Percentiles rank a stretch among this genome's conserved stretches.
These are phyloP conservation scores for Drosophila testacea DNA, from an alignment of 2,888 invertebrate genomes.

Conservation along the genomic window DNA sequence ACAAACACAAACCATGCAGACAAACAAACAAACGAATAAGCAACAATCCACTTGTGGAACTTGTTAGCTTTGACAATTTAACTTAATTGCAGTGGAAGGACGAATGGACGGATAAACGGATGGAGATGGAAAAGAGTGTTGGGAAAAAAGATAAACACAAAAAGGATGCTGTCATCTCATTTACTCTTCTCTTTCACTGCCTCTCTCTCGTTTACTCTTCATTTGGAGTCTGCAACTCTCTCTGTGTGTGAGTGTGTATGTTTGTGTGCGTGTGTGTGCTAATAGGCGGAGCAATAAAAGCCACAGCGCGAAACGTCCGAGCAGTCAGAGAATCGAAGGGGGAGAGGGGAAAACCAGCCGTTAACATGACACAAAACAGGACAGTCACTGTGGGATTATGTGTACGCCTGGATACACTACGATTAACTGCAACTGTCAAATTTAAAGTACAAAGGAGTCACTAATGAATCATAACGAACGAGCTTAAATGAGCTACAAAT, in stretches of 20 bases:
- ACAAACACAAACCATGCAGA: conserved; percentile 34
- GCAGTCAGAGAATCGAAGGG: conserved; percentile 1
- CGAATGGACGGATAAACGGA: conserved; percentile 7
- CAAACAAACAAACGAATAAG: conserved; percentile 23
- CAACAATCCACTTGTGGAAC: conserved; percentile 74
- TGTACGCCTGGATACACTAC: conserved; percentile 43
- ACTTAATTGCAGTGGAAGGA: conserved; percentile 71
- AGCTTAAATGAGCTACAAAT: neutral
- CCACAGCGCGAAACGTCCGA: conserved; percentile 40
- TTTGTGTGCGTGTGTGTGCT: conserved; percentile 67
- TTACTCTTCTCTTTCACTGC: conserved; percentile 2
- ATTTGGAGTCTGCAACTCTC: too few relatives aligned
- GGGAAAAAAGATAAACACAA: conserved; percentile 36
- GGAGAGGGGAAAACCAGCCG: conserved; percentile 7
- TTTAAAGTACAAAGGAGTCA: too few relatives aligned
- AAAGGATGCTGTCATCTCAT: conserved; percentile 46
- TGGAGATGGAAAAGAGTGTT: conserved; percentile 16
- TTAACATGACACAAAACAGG: conserved; percentile 54
- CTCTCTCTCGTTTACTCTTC: conserved; percentile 23
- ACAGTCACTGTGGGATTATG: conserved; percentile 14
- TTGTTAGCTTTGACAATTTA: conserved; percentile 76
- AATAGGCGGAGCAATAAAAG: conserved; percentile 78
- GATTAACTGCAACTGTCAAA: conserved; percentile 5
- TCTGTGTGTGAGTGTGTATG: neutral
- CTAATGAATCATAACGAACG: conserved; percentile 1